Base-by-base conservation (phyloP, 2,797 vertebrate genomes). In the Pelobates cultripes region DNA sequence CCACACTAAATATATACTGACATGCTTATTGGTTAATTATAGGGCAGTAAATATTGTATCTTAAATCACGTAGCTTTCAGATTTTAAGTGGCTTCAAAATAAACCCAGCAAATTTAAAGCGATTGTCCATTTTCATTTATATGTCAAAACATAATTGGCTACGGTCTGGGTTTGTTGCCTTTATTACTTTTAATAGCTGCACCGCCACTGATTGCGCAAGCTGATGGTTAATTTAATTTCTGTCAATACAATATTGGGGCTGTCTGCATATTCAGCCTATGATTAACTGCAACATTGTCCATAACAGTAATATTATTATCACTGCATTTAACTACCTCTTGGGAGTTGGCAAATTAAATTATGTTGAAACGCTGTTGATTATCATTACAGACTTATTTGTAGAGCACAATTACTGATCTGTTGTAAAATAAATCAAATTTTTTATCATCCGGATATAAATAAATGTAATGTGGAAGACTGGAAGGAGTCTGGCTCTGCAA, bases 351-450 rank as follows among this genome's bases (percentile, higher is more conserved):
- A 94, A 94, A 95, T 95, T 94, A 94, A 95, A 94, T 95, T 94
- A 93, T 87, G 92, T 93, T 91, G 92, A 94, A 93, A 93, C 92
- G 92, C 91, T 93, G 94, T 94, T 94, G 93, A 95, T 95, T 95
- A 94, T 94, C 93, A 94, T 95, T 95, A 94, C 87, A 41, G 90
- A 95, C 94, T 94, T 95, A 94, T 95, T 94, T 94, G 93, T 94
- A 93, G 92, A 93, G 93, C 93, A 94, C 93, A 94, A 95, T 95
- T 94, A 95, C 94, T 93, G 93, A 94, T 95, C 93, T 94, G 93
- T 94, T 94, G 92, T 94, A 93, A 94, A 94, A 94, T 95, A 95
- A 95, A 95, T 95, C 94, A 95, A 91, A 91, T 93, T 95, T 94
- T 95, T 94, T 94, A 94, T 94, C 93, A 92, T 94, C 93, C 57